Conservation (phyloP, 2,797 vertebrate genomes). For the Notoglanidium macrostoma region DNA sequence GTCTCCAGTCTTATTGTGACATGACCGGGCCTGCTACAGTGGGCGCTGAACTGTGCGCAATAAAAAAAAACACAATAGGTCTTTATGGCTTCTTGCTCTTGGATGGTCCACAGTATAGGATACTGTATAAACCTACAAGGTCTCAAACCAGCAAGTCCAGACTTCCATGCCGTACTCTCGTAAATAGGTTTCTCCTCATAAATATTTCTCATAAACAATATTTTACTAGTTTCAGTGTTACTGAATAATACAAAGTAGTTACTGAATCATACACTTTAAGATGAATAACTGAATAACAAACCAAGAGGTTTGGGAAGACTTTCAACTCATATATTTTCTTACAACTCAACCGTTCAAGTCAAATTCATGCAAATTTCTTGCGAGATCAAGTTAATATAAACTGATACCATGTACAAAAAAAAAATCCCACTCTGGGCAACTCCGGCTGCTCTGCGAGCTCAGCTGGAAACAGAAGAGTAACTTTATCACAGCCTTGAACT, state of each 20-base stretch:
- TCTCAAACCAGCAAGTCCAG: background rate
- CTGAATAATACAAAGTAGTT: background rate
- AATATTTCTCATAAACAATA: background rate
- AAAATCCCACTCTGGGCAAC: background rate
- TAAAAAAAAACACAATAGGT: conserved; percentile 45
- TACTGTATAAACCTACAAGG: background rate
- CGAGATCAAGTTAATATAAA: background rate
- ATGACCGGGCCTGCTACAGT: conserved; percentile 26
- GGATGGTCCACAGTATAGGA: conserved; percentile 1
- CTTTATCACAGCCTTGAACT: conserved; percentile 63
- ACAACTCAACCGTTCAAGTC: background rate
- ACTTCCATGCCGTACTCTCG: background rate
- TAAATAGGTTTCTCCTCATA: background rate
- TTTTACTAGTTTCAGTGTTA: background rate
- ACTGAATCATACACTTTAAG: background rate
- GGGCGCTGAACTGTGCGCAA: conserved; percentile 42
- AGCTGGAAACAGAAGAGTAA: conserved; percentile 65
- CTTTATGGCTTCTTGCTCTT: conserved; percentile 47
- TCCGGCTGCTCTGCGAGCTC: background rate
- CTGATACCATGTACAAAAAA: background rate
- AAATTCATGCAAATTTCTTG: background rate
- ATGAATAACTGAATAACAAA: background rate
- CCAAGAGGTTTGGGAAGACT: background rate
- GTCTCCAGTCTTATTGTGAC: conserved; percentile 30
- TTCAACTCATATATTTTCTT: background rate